These are phyloP conservation scores for Oxyscelio sp. DNA, from an alignment of 2,888 invertebrate genomes.

Conservation along the genomic window DNA sequence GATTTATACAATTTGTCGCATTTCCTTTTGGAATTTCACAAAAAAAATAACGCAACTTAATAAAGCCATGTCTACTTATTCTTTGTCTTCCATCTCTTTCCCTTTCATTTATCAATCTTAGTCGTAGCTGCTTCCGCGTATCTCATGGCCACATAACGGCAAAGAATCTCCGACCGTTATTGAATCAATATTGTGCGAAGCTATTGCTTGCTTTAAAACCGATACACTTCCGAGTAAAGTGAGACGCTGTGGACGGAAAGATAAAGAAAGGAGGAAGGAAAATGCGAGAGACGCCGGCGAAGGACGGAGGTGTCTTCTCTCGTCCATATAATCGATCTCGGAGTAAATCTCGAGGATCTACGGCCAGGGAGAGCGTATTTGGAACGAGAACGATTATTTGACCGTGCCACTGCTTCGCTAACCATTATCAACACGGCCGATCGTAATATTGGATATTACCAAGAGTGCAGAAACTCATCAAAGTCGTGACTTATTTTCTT, in stretches of 20 bases:
- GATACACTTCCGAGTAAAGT: conserved; percentile 71
- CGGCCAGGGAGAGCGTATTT: conserved; percentile 45
- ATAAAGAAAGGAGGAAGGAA: conserved; percentile 48
- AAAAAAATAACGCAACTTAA: conserved; percentile 51
- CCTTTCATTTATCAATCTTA: conserved; percentile 52
- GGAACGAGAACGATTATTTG: conserved; percentile 48
- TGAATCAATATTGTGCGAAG: conserved; percentile 87
- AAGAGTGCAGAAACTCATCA: conserved; percentile 50
- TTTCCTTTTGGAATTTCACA: conserved; percentile 20
- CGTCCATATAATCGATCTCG: conserved; percentile 68
- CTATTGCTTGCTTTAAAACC: conserved; percentile 77
- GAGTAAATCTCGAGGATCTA: conserved; percentile 64
- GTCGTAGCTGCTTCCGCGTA: conserved; percentile 35
- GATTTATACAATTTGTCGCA: conserved; percentile 32
- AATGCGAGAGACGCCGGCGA: conserved; percentile 40
- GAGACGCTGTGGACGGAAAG: conserved; percentile 51
- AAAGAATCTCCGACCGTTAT: conserved; percentile 83
- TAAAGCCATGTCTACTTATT: conserved; percentile 66
- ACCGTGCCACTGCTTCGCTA: conserved; percentile 32
- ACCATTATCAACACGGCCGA: conserved; percentile 53
- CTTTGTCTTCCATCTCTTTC: conserved; percentile 56
- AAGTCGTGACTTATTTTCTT: conserved; percentile 52
- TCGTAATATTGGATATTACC: conserved; percentile 47
- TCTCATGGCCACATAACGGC: conserved; percentile 74
- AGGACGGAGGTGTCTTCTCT: conserved; percentile 48